These are phyloP conservation scores for Lamprotornis superbus DNA, from an alignment of 2,113 vertebrate species.

Conservation along the genomic window DNA sequence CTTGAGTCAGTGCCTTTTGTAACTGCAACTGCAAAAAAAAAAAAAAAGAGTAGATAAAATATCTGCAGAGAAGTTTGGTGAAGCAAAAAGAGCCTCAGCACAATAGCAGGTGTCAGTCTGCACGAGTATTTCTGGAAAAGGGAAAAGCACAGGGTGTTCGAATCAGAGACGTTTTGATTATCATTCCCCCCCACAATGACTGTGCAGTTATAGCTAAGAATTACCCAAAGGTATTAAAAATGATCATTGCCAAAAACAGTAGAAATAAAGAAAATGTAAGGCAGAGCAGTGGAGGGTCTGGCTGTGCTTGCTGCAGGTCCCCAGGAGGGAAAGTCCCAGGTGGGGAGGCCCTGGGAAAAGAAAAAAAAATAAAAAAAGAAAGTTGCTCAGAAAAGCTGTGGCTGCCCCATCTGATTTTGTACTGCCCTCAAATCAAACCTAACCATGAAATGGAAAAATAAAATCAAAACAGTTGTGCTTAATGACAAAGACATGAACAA, in stretches of 20 bases:
- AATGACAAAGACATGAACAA: not conserved
- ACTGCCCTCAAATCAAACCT: not conserved
- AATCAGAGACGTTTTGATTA: not conserved
- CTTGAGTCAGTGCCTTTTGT: conserved; percentile 50
- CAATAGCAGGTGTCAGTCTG: conserved; percentile 57
- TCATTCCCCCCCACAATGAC: conserved; percentile 1
- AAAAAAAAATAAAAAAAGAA: no score
- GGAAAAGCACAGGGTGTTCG: not conserved
- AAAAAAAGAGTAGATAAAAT: not conserved
- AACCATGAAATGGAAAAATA: not conserved
- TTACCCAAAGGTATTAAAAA: not conserved
- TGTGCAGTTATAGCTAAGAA: conserved; percentile 9
- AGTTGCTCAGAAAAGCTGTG: not conserved
- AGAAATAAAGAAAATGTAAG: not conserved
- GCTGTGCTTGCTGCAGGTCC: not conserved
- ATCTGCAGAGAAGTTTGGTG: not conserved
- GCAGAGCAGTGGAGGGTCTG: not conserved
- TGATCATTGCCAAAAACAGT: not conserved
- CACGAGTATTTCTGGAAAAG: not conserved
- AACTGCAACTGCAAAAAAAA: not conserved
- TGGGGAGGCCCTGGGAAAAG: not conserved
- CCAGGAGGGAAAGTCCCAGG: not conserved
- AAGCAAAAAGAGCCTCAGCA: conserved; percentile 4
- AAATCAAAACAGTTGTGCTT: not conserved
- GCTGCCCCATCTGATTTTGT: not conserved